Base-by-base conservation (phyloP, 2,888 invertebrate species). In the Tuta absoluta region DNA sequence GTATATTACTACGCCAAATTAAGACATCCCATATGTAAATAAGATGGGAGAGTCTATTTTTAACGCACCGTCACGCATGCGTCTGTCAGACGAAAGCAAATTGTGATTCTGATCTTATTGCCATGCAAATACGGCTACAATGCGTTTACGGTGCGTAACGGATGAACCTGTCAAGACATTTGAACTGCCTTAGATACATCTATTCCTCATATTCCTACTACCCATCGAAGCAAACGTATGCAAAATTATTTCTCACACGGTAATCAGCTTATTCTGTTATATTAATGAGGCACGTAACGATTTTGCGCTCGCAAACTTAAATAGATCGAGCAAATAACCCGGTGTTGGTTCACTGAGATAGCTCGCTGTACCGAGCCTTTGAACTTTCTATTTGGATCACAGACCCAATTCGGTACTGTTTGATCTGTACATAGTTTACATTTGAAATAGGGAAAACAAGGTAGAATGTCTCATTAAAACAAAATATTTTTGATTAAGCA, bases 261-360 rank as follows among this genome's bases (percentile, higher is more conserved):
- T 23, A 23, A 53, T 53, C 51, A 23, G 51, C 21, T 49, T 23
- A 53, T 53, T 53, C 45, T 53, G 21, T 10, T 19, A 53, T 12
- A 12, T 53, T 23, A 53, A 53, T 53, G 51, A 53, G 23, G 51
- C 51, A 24, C 51, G 51, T 53, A 23, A 14, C 23, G 23, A 7
- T 23, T 23, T 53, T 53, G 23, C 12, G 51, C 51, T 24, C 24
- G 12, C 51, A 49, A 23, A 23, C 51, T 53, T 23, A 45, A 59
- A 60, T 45, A 60, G 45, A 60, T 60, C 41, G 14, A 23, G 37
- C 41, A 45, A 60, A 60, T 60, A 48, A 60, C 41, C 14, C 19
- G 21, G 21, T 60, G 59, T 60, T 45, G 38, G 38, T 56, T 56
- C 58, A 38, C 49, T 10, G 21, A 10, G 21, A 33, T 33, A 49